Evolutionary conservation across 1,140 invertebrate genomes (phyloP), one percentile per base, ranked within the genome.

Genomic region (Mya arenaria): DNA sequence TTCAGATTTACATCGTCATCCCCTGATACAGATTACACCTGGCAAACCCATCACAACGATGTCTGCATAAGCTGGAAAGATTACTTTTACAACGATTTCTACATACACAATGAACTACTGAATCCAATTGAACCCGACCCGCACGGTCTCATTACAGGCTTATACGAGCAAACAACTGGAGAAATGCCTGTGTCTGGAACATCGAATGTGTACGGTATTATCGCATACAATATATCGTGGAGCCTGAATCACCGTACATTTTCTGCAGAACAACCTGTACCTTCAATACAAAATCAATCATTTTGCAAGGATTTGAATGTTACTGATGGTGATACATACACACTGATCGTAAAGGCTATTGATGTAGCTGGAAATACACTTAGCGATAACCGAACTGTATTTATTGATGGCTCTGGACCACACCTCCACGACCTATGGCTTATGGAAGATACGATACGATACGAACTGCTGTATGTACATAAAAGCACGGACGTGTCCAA

Each of bases 121-220:
- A 41, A 55, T 10, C 69, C 68, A 15, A 83, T 85, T 62, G 41
- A 77, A 44, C 44, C 66, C 13, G 79, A 78, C 23, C 17, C 44
- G 1, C 55, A 77, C 56, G 63, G 44, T 19, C 65, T 73, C 25
- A 81, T 88, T 34, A 41, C 0, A 2, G 69, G 82, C 0, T 39
- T 80, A 10, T 87, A 89, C 56, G 86, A 89, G 58, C 85, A 87
- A 60, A 65, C 36, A 28, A 69, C 58, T 23, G 88, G 88, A 4
- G 8, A 60, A 23, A 37, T 88, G 4, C 84, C 85, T 15, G 66
- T 85, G 10, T 36, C 28, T 34, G 88, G 88, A 5, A 86, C 88
- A 6, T 23, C 34, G 48, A 89, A 89, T 71, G 62, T 86, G 5
- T 10, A 84, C 30, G 88, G 88, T 0, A 83, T 89, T 23, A 74